Evolutionary conservation across 2,113 vertebrate genomes (phyloP), one percentile per base, ranked within the genome.

Genomic region (Psittacula cyanocephala): DNA sequence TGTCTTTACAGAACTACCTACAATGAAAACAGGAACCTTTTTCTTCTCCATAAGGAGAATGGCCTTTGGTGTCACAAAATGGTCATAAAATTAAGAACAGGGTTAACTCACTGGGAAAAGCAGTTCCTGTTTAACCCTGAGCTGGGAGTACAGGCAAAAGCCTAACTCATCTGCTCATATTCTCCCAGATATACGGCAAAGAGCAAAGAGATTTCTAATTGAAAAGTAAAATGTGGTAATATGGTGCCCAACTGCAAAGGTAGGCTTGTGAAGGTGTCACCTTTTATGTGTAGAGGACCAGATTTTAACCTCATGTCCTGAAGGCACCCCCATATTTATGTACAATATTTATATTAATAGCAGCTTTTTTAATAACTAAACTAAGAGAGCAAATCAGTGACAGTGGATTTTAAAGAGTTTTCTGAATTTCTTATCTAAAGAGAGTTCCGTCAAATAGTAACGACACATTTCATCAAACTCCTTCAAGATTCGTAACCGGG

Each of bases 261-360:
- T 29, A 75, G 80, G 39, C 27, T 82, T 80, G 37, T 43, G 86
- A 65, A 88, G 29, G 22, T 80, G 28, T 76, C 53, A 88, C 22
- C 10, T 78, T 64, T 72, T 60, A 47, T 18, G 6, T 31, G 7
- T 44, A 82, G 20, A 85, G 49, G 41, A 70, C 20, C 17, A 83
- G 53, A 91, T 55, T 80, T 88, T 72, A 84, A 84, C 35, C 41
- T 80, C 11, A 41, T 70, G 33, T 89, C 65, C 57, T 62, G 63
- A 81, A 81, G 70, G 50, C 39, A 78, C 11, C 5, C 11, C 41
- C 17, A 20, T 96, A 95, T 97, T 96, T 97, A 97, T 97, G 91
- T 78, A 63, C 74, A 88, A 77, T 97, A 97, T 97, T 97, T 96
- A 96, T 97, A 95, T 82, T 89, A 85, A 50, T n/a, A 81, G 55